Evolutionary conservation across 2,888 invertebrate species (phyloP), one percentile per base, ranked within the genome.

Genomic region (Drosophila paracracens): DNA sequence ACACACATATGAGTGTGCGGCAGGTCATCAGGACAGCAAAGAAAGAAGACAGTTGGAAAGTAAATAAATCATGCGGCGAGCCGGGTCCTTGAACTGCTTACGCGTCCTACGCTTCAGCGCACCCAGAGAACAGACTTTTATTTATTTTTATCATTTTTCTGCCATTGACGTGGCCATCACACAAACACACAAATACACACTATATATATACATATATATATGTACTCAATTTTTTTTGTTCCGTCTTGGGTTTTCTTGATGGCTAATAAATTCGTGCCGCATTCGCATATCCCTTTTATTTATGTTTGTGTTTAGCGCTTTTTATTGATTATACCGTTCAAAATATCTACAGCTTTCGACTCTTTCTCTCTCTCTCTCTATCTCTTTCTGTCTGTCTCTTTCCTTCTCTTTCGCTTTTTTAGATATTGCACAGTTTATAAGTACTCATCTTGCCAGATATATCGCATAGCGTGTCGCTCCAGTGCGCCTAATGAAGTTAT

Each of bases 31-130:
- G 81, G 65, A 76, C 64, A 70, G 81, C 46, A 56, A 57, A 54
- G 67, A 81, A 81, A 68, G 78, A 81, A 81, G 78, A 81, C 81
- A 81, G 78, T 79, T 57, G 72, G 70, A 79, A 87, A 87, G 82
- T 82, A 85, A 89, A 85, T 85, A 85, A 89, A 85, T 85, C 89
- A 85, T 85, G 89, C 66, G 76, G 83, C 65, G 69, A 67, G 52
- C 43, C 40, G 62, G 76, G 76, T 89, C 85, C 88, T 89, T 87
- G 87, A 87, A 89, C 83, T 89, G 89, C 87, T 81, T 78, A 75
- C 82, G 74, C 81, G 57, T 74, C 64, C 81, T 61, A 75, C 70
- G 77, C 72, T 76, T 78, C 78, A 83, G 31, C 80, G 84, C 74
- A 83, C 81, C 74, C 73, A 38, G n/a, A 76, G 25, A 46, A 70